Percentiles rank a stretch among this genome's conserved stretches.
Conservation (phyloP, 2,888 invertebrate genomes). For the Trissoscelio sp. region DNA sequence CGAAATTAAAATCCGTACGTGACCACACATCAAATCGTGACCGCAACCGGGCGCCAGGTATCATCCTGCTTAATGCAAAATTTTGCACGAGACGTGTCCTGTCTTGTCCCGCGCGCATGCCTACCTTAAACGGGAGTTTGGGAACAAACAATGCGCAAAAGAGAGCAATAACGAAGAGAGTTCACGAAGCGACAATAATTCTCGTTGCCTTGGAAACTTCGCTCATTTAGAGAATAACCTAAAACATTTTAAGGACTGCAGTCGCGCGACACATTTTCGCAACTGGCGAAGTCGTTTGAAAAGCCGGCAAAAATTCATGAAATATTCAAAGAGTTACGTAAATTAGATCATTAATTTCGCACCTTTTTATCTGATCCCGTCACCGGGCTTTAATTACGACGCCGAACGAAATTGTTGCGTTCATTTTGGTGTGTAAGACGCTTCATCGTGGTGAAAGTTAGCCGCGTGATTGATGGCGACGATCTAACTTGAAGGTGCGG, state of each 20-base stretch:
- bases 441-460: constrained; percentile 5
- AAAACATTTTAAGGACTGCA: constrained; percentile 63
- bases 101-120: constrained; percentile 49
- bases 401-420: constrained; percentile 11
- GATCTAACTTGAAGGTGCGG: background rate
- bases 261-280: constrained; percentile 46
- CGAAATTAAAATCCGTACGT: constrained; percentile 66
- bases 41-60: constrained; percentile 31
- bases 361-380: constrained; percentile 42
- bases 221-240: constrained; percentile 64
- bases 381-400: constrained; percentile 32
- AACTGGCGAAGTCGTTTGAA: constrained; percentile 11
- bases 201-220: constrained; percentile 65
- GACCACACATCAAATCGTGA: constrained; percentile 67
- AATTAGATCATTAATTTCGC: constrained; percentile 44
- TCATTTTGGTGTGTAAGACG: constrained; percentile 13
- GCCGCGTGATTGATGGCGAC: constrained; percentile 6
- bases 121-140: constrained; percentile 58
- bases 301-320: constrained; percentile 50
- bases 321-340: constrained; percentile 48
- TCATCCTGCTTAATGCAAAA: constrained; percentile 61
- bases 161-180: constrained; percentile 62
- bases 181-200: constrained; percentile 66
- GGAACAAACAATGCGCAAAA: constrained; percentile 64
- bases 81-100: constrained; percentile 51